Conservation (phyloP, 2,797 vertebrate species). For the Phrynocephalus guinanensis region DNA sequence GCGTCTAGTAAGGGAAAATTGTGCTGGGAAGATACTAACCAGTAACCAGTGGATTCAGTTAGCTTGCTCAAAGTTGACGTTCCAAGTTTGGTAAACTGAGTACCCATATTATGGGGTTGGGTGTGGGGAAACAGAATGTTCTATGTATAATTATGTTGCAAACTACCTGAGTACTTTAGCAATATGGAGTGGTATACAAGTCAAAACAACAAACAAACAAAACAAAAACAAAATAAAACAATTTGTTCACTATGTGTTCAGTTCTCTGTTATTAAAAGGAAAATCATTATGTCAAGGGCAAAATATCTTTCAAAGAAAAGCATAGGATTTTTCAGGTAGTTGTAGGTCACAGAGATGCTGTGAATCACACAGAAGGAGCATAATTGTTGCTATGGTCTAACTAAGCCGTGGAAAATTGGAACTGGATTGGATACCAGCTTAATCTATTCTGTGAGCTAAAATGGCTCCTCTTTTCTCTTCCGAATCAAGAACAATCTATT, state of each 20-base stretch:
- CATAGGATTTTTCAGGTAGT: slow-evolving; percentile 11
- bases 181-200: too few relatives aligned
- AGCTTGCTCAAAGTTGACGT: too few relatives aligned
- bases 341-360: slow-evolving; percentile 22
- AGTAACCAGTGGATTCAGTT: neutral
- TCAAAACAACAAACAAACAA: too few relatives aligned
- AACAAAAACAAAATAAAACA: neutral
- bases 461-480: slow-evolving; percentile 22
- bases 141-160: too few relatives aligned
- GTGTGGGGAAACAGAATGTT: too few relatives aligned
- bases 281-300: neutral
- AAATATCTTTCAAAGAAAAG: neutral
- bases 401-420: slow-evolving; percentile 22
- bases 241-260: slow-evolving; percentile 9
- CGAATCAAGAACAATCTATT: slow-evolving; percentile 27
- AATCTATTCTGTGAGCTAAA: slow-evolving; percentile 44
- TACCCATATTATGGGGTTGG: too few relatives aligned
- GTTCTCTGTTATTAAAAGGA: neutral
- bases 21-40: slow-evolving; percentile 30
- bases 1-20: slow-evolving; percentile 52
- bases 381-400: slow-evolving; percentile 17
- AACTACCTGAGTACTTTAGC: neutral
- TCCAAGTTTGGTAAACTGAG: too few relatives aligned
- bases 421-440: slow-evolving; percentile 41
- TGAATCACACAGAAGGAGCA: slow-evolving; percentile 2